These are phyloP conservation scores for Chloropsis cyanopogon DNA, from an alignment of 2,113 vertebrate genomes.

Conservation along the genomic window DNA sequence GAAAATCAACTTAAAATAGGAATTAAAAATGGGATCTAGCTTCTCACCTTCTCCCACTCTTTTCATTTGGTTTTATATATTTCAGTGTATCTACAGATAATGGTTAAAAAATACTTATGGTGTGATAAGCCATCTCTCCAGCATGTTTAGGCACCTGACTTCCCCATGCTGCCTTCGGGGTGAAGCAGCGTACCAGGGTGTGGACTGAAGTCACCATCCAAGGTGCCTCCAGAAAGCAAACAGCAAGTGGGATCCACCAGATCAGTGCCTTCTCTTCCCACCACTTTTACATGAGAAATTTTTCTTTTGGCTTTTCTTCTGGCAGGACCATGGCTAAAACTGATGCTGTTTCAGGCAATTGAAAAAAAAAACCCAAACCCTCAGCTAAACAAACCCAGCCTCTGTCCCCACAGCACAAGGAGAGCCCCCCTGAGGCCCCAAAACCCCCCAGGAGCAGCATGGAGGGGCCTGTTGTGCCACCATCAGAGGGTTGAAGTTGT, in stretches of 20 bases:
- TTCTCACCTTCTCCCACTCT: not conserved
- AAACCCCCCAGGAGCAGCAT: not conserved
- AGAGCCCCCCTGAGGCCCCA: rapidly evolving
- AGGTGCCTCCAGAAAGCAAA: not conserved
- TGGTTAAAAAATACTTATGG: not conserved
- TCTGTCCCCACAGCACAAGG: not conserved
- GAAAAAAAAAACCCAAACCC: not conserved
- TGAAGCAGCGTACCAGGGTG: not conserved
- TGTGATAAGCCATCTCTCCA: not conserved
- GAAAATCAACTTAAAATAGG: not conserved
- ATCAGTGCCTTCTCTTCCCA: not conserved
- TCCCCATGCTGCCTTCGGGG: not conserved
- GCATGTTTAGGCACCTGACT: not conserved
- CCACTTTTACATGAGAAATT: not conserved
- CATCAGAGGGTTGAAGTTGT: not conserved
- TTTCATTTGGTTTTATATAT: not conserved
- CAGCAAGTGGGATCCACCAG: not conserved
- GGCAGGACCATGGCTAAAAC: not conserved
- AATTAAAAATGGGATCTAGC: not conserved
- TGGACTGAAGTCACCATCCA: not conserved
- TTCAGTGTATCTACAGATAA: not conserved
- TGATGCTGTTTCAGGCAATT: not conserved
- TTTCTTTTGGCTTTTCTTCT: not conserved
- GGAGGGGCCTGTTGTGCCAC: not conserved
- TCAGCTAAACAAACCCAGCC: not conserved